Evolutionary conservation across 2,888 invertebrate genomes (phyloP).

Genomic region (Cheilosia grossa): DNA sequence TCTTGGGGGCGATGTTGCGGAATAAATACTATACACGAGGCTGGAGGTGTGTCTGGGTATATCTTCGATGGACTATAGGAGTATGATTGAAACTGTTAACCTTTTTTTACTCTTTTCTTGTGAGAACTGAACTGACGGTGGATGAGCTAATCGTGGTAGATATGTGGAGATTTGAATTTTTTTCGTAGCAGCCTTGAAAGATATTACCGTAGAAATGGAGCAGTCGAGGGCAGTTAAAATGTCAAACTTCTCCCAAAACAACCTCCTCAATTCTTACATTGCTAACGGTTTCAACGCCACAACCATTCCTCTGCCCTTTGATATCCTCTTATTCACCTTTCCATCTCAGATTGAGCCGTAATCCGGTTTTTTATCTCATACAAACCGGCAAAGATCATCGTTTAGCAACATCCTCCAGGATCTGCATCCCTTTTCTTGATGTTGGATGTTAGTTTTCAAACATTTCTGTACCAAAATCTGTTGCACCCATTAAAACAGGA

Average conservation of each 20-base stretch:
- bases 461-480: slow-evolving; percentile 48
- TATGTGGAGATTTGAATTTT: too few species aligned
- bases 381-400: slow-evolving; percentile 39
- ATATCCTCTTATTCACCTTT: slow-evolving; percentile 11
- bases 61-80: slow-evolving; percentile 44
- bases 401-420: slow-evolving; percentile 43
- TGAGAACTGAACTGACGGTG: neutral
- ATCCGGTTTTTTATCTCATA: slow-evolving; percentile 72
- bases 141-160: neutral
- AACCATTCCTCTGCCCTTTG: too few species aligned
- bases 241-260: neutral
- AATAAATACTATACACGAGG: slow-evolving; percentile 51
- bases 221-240: too few species aligned
- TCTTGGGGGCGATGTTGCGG: slow-evolving; percentile 63
- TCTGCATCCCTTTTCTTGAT: slow-evolving; percentile 74
- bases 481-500: slow-evolving; percentile 50
- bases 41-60: slow-evolving; percentile 52
- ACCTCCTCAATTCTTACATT: neutral
- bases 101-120: slow-evolving; percentile 13
- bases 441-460: slow-evolving; percentile 66
- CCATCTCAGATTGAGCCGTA: neutral
- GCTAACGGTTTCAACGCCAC: slow-evolving; percentile 39
- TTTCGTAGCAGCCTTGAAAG: too few species aligned
- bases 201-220: too few species aligned
- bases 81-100: slow-evolving; percentile 59